Conservation (phyloP, 1,140 invertebrate species). For the Zaprionus ornatus region DNA sequence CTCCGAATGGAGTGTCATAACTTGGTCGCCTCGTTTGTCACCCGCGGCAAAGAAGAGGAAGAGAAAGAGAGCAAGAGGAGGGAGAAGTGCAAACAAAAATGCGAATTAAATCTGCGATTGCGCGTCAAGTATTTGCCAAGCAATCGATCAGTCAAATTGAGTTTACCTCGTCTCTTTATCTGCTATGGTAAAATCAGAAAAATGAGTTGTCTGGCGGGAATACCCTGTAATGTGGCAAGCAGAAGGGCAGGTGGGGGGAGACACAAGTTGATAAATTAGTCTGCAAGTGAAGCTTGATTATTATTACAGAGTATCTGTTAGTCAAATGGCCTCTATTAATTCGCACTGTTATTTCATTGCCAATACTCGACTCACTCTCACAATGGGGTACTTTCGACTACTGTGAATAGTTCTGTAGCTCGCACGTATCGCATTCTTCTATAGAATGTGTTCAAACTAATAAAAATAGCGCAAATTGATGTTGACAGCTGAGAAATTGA, state of each 20-base stretch:
- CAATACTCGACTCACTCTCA: neutral
- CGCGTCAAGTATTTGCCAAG: constrained; percentile 29
- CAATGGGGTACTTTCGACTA: neutral
- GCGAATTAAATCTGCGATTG: constrained; percentile 24
- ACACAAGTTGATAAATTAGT: neutral
- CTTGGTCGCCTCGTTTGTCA: constrained; percentile 20
- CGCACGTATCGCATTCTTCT: neutral
- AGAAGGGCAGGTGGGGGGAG: neutral
- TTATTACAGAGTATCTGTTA: neutral
- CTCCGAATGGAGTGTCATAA: constrained; percentile 29
- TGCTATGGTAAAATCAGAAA: neutral
- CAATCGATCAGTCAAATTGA: constrained; percentile 50
- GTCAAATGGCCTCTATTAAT: neutral
- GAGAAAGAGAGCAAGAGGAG: neutral
- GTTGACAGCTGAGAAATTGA: neutral
- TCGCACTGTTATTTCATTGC: neutral
- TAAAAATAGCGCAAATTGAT: neutral
- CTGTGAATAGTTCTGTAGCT: neutral
- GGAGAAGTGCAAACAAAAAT: neutral
- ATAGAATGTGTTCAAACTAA: neutral
- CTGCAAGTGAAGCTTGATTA: neutral
- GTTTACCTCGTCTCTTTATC: constrained; percentile 22
- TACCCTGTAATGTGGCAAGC: neutral
- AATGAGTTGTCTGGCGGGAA: neutral
- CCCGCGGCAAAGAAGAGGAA: neutral